Evolutionary conservation across 2,113 vertebrate species (phyloP).

Genomic region (Chinchilla lanigera): DNA sequence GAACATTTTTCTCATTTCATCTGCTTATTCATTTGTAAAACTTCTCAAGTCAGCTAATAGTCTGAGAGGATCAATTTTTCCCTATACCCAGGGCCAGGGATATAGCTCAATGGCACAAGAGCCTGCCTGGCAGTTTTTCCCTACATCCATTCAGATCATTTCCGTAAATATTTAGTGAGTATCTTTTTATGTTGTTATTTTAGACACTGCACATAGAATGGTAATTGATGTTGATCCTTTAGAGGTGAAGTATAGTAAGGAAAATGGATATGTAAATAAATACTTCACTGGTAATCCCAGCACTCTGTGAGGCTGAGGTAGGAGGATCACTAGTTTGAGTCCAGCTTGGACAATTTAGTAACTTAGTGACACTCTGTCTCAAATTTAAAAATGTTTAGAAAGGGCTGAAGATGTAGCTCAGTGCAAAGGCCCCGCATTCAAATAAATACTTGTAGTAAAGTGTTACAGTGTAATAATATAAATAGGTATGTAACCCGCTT

Average conservation of each 20-base stretch:
- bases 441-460: slow-evolving; percentile 2
- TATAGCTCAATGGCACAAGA: no score
- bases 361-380: not conserved
- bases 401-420: not conserved
- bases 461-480: not conserved
- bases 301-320: not conserved
- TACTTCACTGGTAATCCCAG: not conserved
- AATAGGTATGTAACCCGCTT: slow-evolving; percentile 3
- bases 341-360: not conserved
- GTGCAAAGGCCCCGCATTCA: not conserved
- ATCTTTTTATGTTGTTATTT: slow-evolving; percentile 5
- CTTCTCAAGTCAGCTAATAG: slow-evolving; percentile 1
- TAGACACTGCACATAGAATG: not conserved
- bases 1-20: slow-evolving; percentile 18
- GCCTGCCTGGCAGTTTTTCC: not conserved
- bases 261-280: slow-evolving; percentile 38
- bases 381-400: not conserved
- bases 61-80: slow-evolving; percentile 46
- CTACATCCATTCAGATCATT: not conserved
- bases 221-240: not conserved
- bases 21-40: slow-evolving; percentile 53
- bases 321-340: not conserved
- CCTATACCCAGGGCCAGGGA: not conserved
- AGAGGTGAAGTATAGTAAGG: slow-evolving; percentile 19
- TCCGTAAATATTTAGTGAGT: slow-evolving; percentile 40